Evolutionary conservation across 37 sponge, comb jelly and placozoan genomes (phyloP), one percentile per base, ranked within the genome.

Genomic region (Chondrilla cf. caribensis): DNA sequence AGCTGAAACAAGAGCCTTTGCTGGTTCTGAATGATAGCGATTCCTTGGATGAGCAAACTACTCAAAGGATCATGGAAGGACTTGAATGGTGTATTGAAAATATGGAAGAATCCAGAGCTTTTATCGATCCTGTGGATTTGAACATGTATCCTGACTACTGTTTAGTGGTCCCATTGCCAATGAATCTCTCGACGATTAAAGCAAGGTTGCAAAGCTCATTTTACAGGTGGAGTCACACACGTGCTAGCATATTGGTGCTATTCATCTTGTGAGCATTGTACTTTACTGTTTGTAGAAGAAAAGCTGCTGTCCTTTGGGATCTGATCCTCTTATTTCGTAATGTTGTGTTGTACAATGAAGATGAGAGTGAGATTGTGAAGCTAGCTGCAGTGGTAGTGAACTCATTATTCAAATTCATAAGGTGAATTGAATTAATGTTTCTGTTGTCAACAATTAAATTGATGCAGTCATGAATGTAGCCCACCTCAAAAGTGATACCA

Each of bases 231-330:
- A 57, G 40, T 19, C 41, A 25, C 7, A 21, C 11, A 14, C 28
- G 19, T 68, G 33, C 6, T 28, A 35, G 37, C 25, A 21, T 68
- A 21, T 2, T 19, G 26, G 67, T 65, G 19, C 22, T 65, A 25
- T n/a, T n/a, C n/a, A n/a, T n/a, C 22, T 25, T 25, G 8, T n/a
- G 22, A 9, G 8, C 22, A 25, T n/a, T 65, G 22, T 65, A 9
- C 37, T 76, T 44, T 35, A 58, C 66, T 2, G 3, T 66, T 58
- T 39, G 0, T 44, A 93, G 93, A 35, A 68, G 93, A 2, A 89
- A 89, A 82, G 43, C 43, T 31, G 87, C 93, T 18, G 42, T 93
- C 38, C 38, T 89, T 41, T 93, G 93, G 93, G 93, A 93, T 75
- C 87, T 89, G 33, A 36, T 80, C 33, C 65, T 78, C 37, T 18